phyloP scores from a whole-genome alignment of 2,797 vertebrate genomes.

The Cephalopachus bancanus region DNA sequence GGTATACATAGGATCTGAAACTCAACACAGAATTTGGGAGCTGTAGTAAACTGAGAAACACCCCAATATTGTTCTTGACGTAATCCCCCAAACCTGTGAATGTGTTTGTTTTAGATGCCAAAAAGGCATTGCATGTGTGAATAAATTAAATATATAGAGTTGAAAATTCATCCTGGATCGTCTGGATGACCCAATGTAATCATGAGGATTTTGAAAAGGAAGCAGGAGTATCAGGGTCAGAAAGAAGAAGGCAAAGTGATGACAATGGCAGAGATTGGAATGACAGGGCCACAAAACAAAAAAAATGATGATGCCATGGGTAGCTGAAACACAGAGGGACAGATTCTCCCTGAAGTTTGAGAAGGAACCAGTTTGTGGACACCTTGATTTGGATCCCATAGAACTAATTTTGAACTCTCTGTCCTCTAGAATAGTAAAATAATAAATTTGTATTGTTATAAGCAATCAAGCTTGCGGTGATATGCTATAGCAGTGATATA shows the following conservation, averaged over 20 bases:
- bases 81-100: background rate
- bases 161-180: background rate
- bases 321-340: background rate
- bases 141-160: background rate
- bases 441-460: background rate
- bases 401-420: background rate
- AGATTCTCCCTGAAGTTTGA: background rate
- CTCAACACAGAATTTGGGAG: background rate
- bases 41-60: background rate
- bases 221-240: background rate
- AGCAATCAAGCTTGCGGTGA: background rate
- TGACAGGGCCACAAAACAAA: background rate
- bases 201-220: background rate
- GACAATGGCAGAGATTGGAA: background rate
- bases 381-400: background rate
- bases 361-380: background rate
- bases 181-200: background rate
- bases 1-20: background rate
- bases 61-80: background rate
- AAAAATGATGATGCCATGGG: background rate
- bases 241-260: background rate
- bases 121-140: background rate
- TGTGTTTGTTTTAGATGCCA: background rate
- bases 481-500: background rate
- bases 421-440: background rate